phyloP scores from a whole-genome alignment of 1,140 invertebrate genomes.

The Drosophila oshimai region DNA sequence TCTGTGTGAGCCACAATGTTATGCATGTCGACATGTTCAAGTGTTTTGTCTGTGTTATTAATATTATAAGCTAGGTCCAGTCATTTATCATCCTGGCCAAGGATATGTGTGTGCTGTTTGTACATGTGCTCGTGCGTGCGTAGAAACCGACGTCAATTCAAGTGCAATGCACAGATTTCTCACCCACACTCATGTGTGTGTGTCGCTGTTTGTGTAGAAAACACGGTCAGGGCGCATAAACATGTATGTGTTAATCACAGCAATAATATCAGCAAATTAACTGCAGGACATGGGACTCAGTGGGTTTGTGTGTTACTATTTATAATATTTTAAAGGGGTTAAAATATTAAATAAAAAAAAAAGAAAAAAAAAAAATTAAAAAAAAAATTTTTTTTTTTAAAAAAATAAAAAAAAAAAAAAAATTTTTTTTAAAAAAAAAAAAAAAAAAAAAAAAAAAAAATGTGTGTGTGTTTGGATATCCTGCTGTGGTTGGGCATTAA shows the following conservation, averaged over 20 bases:
- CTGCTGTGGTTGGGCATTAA: constrained; percentile 40
- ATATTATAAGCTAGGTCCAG: constrained; percentile 75
- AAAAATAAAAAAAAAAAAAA: no score
- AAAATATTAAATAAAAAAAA: no score
- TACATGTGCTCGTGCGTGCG: constrained; percentile 11
- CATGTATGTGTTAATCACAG: constrained; percentile 79
- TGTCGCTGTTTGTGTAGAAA: constrained; percentile 63
- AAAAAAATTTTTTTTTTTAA: no score
- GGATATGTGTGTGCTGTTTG: constrained; percentile 12
- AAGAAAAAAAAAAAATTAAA: no score
- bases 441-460: no score
- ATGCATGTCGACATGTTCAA: constrained; percentile 76
- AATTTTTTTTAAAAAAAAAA: no score
- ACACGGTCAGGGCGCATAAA: constrained; percentile 67
- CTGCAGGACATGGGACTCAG: constrained; percentile 46
- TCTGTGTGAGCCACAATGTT: constrained; percentile 59
- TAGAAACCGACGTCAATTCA: constrained; percentile 33
- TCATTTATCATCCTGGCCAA: constrained; percentile 73
- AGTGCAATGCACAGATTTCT: constrained; percentile 59
- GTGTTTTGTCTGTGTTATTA: constrained; percentile 80
- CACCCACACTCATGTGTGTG: constrained; percentile 1
- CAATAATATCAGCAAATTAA: constrained; percentile 80
- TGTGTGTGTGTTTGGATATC: constrained; percentile 4
- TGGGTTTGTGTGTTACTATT: constrained; percentile 9
- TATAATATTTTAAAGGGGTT: no score